phyloP scores from a whole-genome alignment of 2,113 vertebrate genomes.

The Charina bottae region DNA sequence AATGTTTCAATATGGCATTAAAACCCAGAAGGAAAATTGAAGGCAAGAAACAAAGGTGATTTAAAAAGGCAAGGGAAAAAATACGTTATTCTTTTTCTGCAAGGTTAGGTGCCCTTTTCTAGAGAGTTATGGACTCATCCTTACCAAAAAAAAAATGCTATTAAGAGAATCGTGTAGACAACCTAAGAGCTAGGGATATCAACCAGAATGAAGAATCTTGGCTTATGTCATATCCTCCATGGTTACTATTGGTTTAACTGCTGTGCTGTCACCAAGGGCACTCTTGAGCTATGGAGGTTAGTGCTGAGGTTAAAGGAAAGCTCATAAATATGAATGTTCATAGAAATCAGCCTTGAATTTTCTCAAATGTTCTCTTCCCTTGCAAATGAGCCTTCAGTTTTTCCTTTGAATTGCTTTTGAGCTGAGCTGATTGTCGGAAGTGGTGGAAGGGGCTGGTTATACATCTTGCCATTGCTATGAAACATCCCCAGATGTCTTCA shows the following conservation, averaged over 20 bases:
- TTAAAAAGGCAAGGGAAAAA: slow-evolving; percentile 70
- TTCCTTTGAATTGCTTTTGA: too few species aligned
- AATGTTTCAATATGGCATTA: slow-evolving; percentile 79
- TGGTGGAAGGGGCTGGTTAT: too few species aligned
- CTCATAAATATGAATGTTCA: neutral
- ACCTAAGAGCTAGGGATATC: neutral
- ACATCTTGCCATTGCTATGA: too few species aligned
- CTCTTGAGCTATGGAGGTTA: neutral
- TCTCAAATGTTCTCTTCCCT: too few species aligned
- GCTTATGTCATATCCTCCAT: too few species aligned
- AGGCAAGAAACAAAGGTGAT: slow-evolving; percentile 64
- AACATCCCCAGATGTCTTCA: too few species aligned
- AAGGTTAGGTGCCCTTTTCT: neutral
- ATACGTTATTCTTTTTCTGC: slow-evolving; percentile 25
- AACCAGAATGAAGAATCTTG: neutral
- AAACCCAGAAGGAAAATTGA: slow-evolving; percentile 70
- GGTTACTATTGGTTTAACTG: neutral
- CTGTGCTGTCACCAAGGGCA: neutral
- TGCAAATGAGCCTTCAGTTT: too few species aligned
- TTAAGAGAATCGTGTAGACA: neutral
- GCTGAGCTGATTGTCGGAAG: too few species aligned
- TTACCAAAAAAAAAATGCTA: neutral
- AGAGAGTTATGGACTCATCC: neutral
- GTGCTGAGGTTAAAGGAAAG: neutral
- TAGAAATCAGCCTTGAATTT: too few species aligned